Evolutionary conservation across 2,797 vertebrate genomes (phyloP).

Genomic region (Yasuhikotakia modesta): DNA sequence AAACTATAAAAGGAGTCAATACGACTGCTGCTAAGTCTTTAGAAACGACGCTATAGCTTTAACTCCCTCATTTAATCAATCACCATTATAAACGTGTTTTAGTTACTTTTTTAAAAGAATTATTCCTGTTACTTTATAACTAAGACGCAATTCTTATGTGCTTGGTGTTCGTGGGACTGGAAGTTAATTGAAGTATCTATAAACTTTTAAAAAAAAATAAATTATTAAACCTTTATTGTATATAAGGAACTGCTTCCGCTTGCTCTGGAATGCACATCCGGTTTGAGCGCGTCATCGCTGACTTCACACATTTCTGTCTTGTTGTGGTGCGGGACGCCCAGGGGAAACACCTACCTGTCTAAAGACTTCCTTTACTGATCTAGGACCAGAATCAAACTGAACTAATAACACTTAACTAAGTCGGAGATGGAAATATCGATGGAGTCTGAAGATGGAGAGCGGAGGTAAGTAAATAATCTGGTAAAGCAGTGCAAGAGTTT

Average conservation of each 20-base stretch:
- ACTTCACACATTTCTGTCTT: slow-evolving; percentile 5
- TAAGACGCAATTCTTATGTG: too few relatives aligned
- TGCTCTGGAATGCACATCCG: not conserved
- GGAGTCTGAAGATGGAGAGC: slow-evolving; percentile 24
- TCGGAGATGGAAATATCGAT: slow-evolving; percentile 10
- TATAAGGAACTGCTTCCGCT: not conserved
- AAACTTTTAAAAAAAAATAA: too few relatives aligned
- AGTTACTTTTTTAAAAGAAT: too few relatives aligned
- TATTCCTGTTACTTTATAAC: too few relatives aligned
- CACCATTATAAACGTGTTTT: too few relatives aligned
- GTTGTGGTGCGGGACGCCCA: slow-evolving; percentile 36
- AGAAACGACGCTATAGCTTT: too few relatives aligned
- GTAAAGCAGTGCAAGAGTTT: not conserved
- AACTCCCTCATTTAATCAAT: too few relatives aligned
- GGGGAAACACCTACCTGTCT: slow-evolving; percentile 10
- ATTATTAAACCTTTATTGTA: not conserved
- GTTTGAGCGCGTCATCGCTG: not conserved
- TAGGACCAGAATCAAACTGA: not conserved
- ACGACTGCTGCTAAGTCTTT: too few relatives aligned
- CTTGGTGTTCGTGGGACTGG: too few relatives aligned
- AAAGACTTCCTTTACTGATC: not conserved
- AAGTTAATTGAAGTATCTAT: too few relatives aligned
- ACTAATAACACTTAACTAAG: not conserved
- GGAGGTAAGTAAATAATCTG: not conserved
- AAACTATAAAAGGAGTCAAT: too few relatives aligned